Evolutionary conservation across 2,113 vertebrate species (phyloP).

Genomic region (Copsychus sechellarum): DNA sequence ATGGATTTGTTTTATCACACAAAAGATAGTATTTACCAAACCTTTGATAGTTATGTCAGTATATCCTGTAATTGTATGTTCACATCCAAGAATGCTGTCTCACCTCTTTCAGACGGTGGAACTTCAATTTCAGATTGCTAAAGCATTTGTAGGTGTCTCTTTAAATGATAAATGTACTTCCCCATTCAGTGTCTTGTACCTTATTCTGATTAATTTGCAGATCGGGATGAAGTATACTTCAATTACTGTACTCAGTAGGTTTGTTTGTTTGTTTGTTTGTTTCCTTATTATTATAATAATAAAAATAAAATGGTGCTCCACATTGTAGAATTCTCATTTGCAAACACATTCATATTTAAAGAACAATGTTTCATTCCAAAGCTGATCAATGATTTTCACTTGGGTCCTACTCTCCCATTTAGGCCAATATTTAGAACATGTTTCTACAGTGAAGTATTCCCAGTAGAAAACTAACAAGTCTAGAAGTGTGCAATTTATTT

Average conservation of each 20-base stretch:
- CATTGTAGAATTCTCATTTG: slow-evolving; percentile 15
- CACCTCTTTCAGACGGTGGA: neutral
- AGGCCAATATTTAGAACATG: slow-evolving; percentile 52
- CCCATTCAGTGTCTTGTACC: neutral
- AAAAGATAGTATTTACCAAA: neutral
- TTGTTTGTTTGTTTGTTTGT: neutral
- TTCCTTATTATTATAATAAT: neutral
- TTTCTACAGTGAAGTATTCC: slow-evolving; percentile 48
- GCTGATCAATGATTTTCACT: slow-evolving; percentile 43
- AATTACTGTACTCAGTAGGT: neutral
- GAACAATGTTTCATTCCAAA: slow-evolving; percentile 44
- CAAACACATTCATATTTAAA: slow-evolving; percentile 55
- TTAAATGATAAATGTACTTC: neutral
- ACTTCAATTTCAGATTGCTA: neutral
- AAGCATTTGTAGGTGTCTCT: neutral
- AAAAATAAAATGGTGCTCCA: neutral
- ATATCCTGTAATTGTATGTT: neutral
- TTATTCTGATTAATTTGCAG: neutral
- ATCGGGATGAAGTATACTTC: neutral
- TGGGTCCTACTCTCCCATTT: slow-evolving; percentile 30
- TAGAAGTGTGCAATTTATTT: slow-evolving; percentile 58
- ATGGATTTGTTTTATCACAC: neutral
- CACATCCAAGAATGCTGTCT: neutral
- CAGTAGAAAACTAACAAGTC: slow-evolving; percentile 39
- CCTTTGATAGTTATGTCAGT: rapidly evolving